These are phyloP conservation scores for Mus musculus DNA, from an alignment of 2,113 vertebrate species.

Conservation along the genomic window GRCm39 chr15:95454501-95455000, in stretches of 20 bases:
- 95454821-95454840: not conserved
- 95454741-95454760: not conserved
- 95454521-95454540: not conserved
- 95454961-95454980: not conserved
- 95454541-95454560: not conserved
- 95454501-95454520: not conserved
- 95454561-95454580: conserved; percentile 26
- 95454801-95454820: not conserved
- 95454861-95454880: not conserved
- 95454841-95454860: not conserved
- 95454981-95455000: not conserved
- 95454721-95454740: conserved; percentile 2
- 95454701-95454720: not conserved
- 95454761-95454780: not conserved
- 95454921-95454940: not conserved
- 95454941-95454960: not conserved
- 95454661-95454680: conserved; percentile 1
- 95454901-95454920: not conserved
- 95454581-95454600: not conserved
- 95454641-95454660: conserved; percentile 35
- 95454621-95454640: conserved; percentile 51
- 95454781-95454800: not conserved
- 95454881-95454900: not conserved
- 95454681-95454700: conserved; percentile 29
- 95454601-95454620: not conserved